Evolutionary conservation across 2,797 vertebrate genomes (phyloP).

Genomic region (Aythya fuligula): DNA sequence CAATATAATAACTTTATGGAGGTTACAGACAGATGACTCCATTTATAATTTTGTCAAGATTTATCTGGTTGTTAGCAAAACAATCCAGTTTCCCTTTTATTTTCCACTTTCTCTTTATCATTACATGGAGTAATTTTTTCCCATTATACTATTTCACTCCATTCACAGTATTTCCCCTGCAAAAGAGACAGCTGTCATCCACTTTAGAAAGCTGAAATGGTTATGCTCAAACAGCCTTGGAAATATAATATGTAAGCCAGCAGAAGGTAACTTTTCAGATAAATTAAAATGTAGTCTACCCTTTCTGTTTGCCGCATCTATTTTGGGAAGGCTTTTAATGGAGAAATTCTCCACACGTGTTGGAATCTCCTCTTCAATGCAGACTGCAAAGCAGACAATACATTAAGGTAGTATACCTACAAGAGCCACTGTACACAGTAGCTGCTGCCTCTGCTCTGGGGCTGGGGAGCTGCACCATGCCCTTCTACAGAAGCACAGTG

Average conservation of each 20-base stretch:
- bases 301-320: neutral
- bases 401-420: neutral
- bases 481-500: neutral
- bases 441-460: neutral
- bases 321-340: slow-evolving; percentile 26
- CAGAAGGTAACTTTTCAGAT: neutral
- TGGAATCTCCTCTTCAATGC: slow-evolving; percentile 6
- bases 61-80: neutral
- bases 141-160: neutral
- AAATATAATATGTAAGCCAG: slow-evolving; percentile 7
- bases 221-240: neutral
- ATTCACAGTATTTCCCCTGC: neutral
- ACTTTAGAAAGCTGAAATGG: neutral
- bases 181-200: neutral
- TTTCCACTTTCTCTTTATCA: neutral
- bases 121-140: neutral
- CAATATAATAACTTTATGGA: neutral
- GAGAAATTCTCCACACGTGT: neutral
- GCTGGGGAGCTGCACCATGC: neutral
- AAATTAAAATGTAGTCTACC: neutral
- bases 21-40: no score
- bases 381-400: neutral
- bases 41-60: neutral
- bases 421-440: neutral
- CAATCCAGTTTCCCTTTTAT: neutral